phyloP scores from a whole-genome alignment of 2,113 vertebrate genomes.

The Ceyx melanurus region DNA sequence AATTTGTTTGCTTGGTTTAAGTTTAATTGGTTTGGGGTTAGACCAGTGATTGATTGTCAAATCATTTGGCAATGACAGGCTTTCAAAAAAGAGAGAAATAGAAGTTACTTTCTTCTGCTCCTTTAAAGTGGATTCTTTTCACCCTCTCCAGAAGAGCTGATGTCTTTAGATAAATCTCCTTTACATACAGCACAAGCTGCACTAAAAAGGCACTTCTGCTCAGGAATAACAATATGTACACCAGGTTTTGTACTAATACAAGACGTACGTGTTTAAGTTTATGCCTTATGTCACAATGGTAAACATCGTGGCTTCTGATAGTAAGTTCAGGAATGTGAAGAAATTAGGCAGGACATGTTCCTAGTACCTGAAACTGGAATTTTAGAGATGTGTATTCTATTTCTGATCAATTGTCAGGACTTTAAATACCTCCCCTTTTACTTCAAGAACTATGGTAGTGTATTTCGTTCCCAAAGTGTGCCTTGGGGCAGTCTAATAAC shows the following conservation, averaged over 20 bases:
- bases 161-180: neutral
- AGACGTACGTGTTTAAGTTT: neutral
- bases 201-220: neutral
- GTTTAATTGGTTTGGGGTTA: too few relatives aligned
- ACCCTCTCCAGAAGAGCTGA: neutral
- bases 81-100: neutral
- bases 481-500: too few relatives aligned
- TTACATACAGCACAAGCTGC: neutral
- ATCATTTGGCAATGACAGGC: neutral
- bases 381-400: neutral
- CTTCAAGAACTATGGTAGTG: too few relatives aligned
- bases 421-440: too few relatives aligned
- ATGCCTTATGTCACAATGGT: neutral
- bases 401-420: neutral
- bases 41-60: neutral
- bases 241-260: neutral
- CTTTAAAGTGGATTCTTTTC: neutral
- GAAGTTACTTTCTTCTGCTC: neutral
- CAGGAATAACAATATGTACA: neutral
- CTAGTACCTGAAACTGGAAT: neutral
- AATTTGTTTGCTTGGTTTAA: neutral
- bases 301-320: neutral
- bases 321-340: neutral
- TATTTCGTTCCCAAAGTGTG: too few relatives aligned
- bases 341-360: neutral